These are phyloP conservation scores for Streblospio benedicti DNA, from an alignment of 1,140 invertebrate species.

Conservation along the genomic window DNA sequence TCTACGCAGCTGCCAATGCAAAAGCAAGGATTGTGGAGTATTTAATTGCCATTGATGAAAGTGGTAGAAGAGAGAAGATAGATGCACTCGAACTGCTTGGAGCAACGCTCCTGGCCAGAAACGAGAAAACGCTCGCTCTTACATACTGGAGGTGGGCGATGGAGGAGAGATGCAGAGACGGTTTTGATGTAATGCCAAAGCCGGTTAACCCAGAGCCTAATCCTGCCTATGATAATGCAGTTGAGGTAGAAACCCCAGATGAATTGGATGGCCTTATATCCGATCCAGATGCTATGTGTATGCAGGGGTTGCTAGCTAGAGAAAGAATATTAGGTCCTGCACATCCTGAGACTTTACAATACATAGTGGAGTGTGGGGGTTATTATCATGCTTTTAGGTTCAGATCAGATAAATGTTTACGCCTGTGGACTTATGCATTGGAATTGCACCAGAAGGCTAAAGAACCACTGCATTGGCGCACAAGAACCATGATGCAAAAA, in stretches of 20 bases:
- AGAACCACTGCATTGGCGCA: conserved; percentile 87
- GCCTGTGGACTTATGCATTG: conserved; percentile 91
- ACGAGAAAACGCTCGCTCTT: conserved; percentile 83
- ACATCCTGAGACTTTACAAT: conserved; percentile 93
- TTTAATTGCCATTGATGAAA: conserved; percentile 71
- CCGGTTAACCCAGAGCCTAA: conserved; percentile 55
- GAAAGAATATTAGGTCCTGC: conserved; percentile 88
- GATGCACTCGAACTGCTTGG: conserved; percentile 86
- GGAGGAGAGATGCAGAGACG: conserved; percentile 59
- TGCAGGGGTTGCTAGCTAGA: conserved; percentile 87
- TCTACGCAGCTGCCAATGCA: conserved; percentile 83
- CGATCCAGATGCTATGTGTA: conserved; percentile 89
- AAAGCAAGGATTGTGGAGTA: conserved; percentile 88
- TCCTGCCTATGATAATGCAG: conserved; percentile 76
- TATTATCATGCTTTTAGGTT: conserved; percentile 87
- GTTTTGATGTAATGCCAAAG: conserved; percentile 26
- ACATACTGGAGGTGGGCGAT: conserved; percentile 82
- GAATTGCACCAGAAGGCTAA: conserved; percentile 85
- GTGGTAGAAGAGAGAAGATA: conserved; percentile 73
- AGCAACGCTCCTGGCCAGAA: conserved; percentile 89
- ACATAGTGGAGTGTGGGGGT: conserved; percentile 84
- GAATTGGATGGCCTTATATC: conserved; percentile 76
- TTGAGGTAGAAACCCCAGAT: conserved; percentile 68
- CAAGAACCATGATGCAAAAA: conserved; percentile 81
- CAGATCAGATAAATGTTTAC: conserved; percentile 81